Base-by-base conservation (phyloP, 2,113 vertebrate genomes). In the Polyodon spathula region DNA sequence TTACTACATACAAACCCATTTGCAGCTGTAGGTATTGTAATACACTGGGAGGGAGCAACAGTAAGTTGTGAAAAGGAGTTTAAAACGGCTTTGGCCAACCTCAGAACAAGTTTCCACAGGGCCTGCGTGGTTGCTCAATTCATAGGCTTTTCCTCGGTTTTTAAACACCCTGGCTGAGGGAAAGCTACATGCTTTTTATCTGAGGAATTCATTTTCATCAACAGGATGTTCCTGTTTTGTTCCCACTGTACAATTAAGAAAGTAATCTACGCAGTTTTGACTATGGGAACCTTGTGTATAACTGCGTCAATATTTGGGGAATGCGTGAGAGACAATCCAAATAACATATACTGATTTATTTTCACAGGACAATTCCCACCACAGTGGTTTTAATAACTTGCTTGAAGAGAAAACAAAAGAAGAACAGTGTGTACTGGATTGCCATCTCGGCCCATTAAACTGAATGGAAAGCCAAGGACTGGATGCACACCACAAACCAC, bases 251-350 rank as follows among this genome's bases (percentile, higher is more conserved):
- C 63, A 71, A 70, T 71, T 67, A 62, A 44, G 68, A 63, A 56
- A 54, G 38, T 48, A 39, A 60, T 51, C 42, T 65, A 54, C 8
- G 17, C 1, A 58, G 52, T 46, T 61, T 67, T 56, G 37, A 61
- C 59, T 59, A 59, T 71, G 64, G 68, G 67, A 75, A 74, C 64
- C 46, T 63, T 43, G 38, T 53, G 46, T 56, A 63, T 64, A 72
- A 51, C 55, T 56, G 54, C 42, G 27, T 40, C 40, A 46, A 53
- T 59, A 61, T 59, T 66, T 62, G 70, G 68, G 73, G 67, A 64
- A 72, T 63, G 52, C 55, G 54, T 55, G 41, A 60, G 14, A 12
- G 44, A 37, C 52, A 65, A 64, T 46, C 64, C 46, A 67, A 62
- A 62, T 58, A 62, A 39, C 40, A 43, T 56, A 11, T 40, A 63